A percentile compares a stretch with the other conserved stretches of the same genome.
Evolutionary conservation across 1,140 invertebrate genomes (phyloP).

Genomic region (Penaeus vannamei): DNA sequence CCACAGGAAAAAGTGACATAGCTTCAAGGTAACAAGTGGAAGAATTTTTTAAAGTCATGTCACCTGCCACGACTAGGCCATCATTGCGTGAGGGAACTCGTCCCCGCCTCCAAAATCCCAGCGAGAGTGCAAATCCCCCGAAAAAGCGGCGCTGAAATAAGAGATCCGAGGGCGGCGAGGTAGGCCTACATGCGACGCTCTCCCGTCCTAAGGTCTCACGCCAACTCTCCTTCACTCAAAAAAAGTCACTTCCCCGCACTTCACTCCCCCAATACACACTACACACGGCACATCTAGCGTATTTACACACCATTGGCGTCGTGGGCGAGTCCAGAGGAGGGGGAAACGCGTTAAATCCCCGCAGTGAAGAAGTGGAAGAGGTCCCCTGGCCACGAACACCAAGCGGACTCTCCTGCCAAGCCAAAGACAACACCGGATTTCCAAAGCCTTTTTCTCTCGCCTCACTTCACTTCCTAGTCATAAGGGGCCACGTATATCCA

Average conservation of each 20-base stretch:
- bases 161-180: too few species aligned
- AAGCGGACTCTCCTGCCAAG: constrained; percentile 1
- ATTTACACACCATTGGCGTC: constrained; percentile 59
- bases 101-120: too few species aligned
- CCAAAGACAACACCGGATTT: constrained; percentile 20
- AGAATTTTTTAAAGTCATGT: too few species aligned
- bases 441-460: constrained; percentile 27
- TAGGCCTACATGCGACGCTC: too few species aligned
- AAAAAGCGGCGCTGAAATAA: too few species aligned
- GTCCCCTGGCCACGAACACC: not conserved
- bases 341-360: constrained; percentile 20
- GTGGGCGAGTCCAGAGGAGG: constrained; percentile 46
- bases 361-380: not conserved
- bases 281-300: not conserved
- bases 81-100: too few species aligned
- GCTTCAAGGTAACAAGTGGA: too few species aligned
- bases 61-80: too few species aligned
- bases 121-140: too few species aligned
- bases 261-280: not conserved
- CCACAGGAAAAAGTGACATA: too few species aligned
- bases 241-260: not conserved
- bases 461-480: constrained; percentile 28
- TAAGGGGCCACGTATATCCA: not conserved
- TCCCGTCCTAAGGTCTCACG: too few species aligned
- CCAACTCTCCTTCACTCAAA: too few species aligned